Evolutionary conservation across 2,888 invertebrate species (phyloP).

Genomic region (Rotaria magnacalcarata): DNA sequence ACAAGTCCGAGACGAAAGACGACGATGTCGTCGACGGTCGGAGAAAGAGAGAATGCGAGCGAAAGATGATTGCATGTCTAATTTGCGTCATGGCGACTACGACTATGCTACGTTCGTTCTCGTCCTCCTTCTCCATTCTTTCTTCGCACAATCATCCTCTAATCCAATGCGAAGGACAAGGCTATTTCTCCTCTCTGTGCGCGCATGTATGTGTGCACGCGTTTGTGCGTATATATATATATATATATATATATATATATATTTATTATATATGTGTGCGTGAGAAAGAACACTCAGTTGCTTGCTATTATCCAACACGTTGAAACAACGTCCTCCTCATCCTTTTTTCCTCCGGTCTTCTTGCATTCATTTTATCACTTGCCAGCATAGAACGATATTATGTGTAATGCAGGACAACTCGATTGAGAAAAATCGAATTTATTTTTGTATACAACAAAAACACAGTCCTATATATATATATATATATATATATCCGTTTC

Average conservation of each 20-base stretch:
- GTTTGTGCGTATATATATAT: background rate
- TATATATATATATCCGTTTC: background rate
- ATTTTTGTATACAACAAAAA: background rate
- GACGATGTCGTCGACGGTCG: background rate
- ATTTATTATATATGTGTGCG: background rate
- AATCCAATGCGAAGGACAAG: constrained; percentile 35
- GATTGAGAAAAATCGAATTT: background rate
- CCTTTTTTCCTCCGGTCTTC: background rate
- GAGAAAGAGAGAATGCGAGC: background rate
- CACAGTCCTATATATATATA: background rate
- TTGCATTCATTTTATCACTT: background rate
- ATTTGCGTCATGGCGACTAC: constrained; percentile 36
- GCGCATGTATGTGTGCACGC: constrained; percentile 6
- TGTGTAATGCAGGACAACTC: background rate
- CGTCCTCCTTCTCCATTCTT: constrained; percentile 21
- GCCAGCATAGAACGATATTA: background rate
- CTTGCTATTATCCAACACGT: background rate
- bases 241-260: background rate
- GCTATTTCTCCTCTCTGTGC: background rate
- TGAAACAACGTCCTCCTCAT: background rate
- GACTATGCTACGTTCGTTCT: background rate
- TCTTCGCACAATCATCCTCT: constrained; percentile 23
- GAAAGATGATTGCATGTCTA: constrained; percentile 34
- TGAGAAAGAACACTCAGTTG: background rate
- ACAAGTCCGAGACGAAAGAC: background rate